Evolutionary conservation across 1,140 invertebrate genomes (phyloP).

Genomic region (Dendrolimus kikuchii): DNA sequence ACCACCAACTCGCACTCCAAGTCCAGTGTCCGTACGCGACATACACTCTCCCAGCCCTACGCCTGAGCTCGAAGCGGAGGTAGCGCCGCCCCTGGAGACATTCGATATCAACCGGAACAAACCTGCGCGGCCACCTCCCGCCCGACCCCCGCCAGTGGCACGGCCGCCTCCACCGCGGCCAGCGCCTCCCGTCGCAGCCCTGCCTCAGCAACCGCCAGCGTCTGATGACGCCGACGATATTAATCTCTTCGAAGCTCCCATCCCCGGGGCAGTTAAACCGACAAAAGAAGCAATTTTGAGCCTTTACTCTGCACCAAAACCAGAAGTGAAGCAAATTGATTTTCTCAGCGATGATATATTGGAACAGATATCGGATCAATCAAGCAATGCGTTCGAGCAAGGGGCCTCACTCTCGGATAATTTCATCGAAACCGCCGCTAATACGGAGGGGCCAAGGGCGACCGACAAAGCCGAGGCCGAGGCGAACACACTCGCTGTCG

Average conservation of each 20-base stretch:
- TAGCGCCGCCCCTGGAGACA: constrained; percentile 17
- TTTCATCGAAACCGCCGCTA: constrained; percentile 4
- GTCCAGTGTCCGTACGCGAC: constrained; percentile 84
- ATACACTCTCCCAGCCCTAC: constrained; percentile 88
- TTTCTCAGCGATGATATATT: constrained; percentile 73
- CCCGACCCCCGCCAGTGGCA: constrained; percentile 38
- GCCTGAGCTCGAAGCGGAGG: constrained; percentile 75
- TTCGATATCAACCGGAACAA: constrained; percentile 64
- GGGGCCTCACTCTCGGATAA: constrained; percentile 15
- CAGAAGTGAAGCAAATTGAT: constrained; percentile 67
- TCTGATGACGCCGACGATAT: constrained; percentile 46
- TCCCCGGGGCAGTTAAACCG: constrained; percentile 44
- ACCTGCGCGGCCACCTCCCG: constrained; percentile 43
- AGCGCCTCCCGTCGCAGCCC: constrained; percentile 21
- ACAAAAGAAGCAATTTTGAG: constrained; percentile 78
- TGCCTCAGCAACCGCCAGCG: constrained; percentile 12
- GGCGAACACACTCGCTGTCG: not conserved
- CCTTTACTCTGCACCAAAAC: constrained; percentile 75
- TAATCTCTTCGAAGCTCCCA: constrained; percentile 66
- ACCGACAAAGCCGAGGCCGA: not conserved
- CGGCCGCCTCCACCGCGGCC: constrained; percentile 32
- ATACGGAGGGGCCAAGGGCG: not conserved
- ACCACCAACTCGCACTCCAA: constrained; percentile 85
- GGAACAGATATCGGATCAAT: constrained; percentile 39
- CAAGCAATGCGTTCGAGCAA: constrained; percentile 20